A percentile compares a stretch with the other conserved stretches of the same genome.
Evolutionary conservation across 2,113 vertebrate species (phyloP).

Genomic region (Mirounga angustirostris): DNA sequence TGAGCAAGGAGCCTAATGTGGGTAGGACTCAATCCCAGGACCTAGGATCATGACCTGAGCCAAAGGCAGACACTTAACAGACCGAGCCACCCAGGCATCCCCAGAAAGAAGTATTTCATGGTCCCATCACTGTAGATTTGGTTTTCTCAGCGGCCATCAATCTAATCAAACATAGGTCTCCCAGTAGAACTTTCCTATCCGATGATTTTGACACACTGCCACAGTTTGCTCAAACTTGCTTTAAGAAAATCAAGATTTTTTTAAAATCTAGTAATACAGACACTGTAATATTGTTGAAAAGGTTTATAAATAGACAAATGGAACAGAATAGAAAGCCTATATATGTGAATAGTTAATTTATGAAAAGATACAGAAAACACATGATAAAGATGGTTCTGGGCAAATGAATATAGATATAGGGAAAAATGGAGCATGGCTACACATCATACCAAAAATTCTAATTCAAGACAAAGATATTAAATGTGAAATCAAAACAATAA

Average conservation of each 20-base stretch:
- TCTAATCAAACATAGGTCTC: neutral
- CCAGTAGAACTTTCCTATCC: neutral
- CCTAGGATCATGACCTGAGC: too few species aligned
- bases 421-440: neutral
- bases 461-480: neutral
- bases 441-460: neutral
- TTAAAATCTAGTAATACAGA: neutral
- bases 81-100: neutral
- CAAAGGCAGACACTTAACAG: too few species aligned
- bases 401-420: neutral
- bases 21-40: too few species aligned
- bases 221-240: neutral
- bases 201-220: neutral
- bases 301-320: neutral
- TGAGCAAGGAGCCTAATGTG: too few species aligned
- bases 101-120: neutral
- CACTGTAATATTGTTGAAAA: neutral
- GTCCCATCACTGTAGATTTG: neutral
- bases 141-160: neutral
- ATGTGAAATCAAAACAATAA: neutral
- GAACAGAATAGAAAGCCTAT: neutral
- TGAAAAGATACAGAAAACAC: neutral
- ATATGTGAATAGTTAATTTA: neutral
- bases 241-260: neutral
- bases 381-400: neutral